phyloP scores from a whole-genome alignment of 92 coral and sea anemone genomes.

The Porites cylindrica region DNA sequence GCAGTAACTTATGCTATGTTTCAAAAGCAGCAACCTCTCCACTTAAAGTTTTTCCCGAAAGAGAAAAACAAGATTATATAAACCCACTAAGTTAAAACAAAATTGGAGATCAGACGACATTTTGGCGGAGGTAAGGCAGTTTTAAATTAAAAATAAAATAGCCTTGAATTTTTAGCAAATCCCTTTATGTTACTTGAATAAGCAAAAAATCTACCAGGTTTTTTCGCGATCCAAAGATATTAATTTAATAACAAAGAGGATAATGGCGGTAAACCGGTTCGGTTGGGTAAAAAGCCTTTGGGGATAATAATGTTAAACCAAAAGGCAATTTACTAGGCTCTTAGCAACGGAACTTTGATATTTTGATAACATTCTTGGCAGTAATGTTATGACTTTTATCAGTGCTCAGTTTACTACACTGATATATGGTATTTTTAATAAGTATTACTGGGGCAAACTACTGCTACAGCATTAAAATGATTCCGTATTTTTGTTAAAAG shows the following conservation, averaged over 20 bases:
- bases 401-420: no score
- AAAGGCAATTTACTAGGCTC: background rate
- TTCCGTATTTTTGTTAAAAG: background rate
- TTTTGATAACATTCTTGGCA: no score
- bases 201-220: background rate
- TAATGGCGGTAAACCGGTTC: background rate
- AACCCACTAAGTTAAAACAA: background rate
- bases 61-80: background rate
- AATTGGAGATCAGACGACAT: background rate
- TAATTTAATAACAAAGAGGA: no score
- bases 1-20: no score
- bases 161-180: background rate
- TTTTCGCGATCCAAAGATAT: background rate
- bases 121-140: background rate
- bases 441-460: background rate
- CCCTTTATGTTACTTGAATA: background rate
- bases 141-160: no score
- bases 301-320: background rate
- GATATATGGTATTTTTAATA: no score
- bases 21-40: no score
- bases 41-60: background rate
- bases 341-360: background rate
- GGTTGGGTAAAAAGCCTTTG: background rate
- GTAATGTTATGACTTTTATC: no score
- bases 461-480: background rate